Percentiles rank a stretch among this genome's conserved stretches.
These are phyloP conservation scores for Ostrea denselamellosa DNA, from an alignment of 1,140 invertebrate genomes.

Conservation along the genomic window DNA sequence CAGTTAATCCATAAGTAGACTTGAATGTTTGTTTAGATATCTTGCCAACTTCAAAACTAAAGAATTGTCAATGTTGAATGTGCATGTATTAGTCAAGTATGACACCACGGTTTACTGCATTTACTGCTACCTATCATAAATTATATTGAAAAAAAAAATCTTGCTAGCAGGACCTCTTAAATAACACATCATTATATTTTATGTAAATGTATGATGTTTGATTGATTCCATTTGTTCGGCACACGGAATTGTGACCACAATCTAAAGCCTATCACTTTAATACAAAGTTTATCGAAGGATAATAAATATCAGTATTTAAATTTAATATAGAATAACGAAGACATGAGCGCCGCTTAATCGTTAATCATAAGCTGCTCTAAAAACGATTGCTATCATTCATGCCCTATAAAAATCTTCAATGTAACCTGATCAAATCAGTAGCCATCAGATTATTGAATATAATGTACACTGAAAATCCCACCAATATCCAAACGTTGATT, in stretches of 20 bases:
- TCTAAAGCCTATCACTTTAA: conserved; percentile 10
- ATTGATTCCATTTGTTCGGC: neutral
- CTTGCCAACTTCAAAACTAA: neutral
- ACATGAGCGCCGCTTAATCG: neutral
- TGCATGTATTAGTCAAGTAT: neutral
- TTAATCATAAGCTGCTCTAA: neutral
- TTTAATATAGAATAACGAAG: neutral
- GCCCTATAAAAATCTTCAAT: neutral
- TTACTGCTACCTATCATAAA: neutral
- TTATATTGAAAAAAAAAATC: neutral
- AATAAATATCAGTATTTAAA: conserved; percentile 6
- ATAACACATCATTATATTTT: neutral
- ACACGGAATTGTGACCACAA: neutral
- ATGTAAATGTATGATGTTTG: neutral
- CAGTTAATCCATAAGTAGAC: neutral
- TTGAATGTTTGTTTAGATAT: neutral
- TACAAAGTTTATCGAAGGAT: neutral
- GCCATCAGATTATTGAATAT: neutral
- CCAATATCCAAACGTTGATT: neutral
- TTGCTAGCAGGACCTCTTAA: neutral
- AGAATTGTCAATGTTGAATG: neutral
- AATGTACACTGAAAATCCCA: too few species aligned
- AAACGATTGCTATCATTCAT: neutral
- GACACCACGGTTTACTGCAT: neutral
- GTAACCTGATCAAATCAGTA: neutral